phyloP scores from a whole-genome alignment of 2,113 vertebrate species.

The Falcunculus frontatus region DNA sequence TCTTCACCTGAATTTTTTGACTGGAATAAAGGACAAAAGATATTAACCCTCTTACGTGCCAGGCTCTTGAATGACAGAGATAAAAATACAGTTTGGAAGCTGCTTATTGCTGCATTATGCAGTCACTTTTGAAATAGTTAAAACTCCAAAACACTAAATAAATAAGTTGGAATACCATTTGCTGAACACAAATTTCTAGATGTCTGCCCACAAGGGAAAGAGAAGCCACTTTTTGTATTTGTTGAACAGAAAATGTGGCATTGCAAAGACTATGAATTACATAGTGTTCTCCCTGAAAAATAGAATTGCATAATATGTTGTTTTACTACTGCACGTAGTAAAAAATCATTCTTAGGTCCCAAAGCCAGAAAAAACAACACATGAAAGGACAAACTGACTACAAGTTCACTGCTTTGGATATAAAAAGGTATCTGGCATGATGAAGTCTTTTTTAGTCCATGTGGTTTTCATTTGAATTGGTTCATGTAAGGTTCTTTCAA shows the following conservation, averaged over 20 bases:
- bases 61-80: not conserved
- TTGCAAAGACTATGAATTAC: slow-evolving; percentile 66
- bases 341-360: slow-evolving; percentile 68
- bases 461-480: slow-evolving; percentile 75
- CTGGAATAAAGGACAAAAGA: not conserved
- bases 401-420: slow-evolving; percentile 70
- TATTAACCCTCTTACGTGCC: not conserved
- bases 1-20: not conserved
- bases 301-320: slow-evolving; percentile 74
- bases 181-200: slow-evolving; percentile 33
- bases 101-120: not conserved
- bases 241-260: slow-evolving; percentile 49
- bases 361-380: slow-evolving; percentile 72
- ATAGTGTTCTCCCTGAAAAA: slow-evolving; percentile 71
- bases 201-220: slow-evolving; percentile 25
- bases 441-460: slow-evolving; percentile 58
- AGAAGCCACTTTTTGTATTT: slow-evolving; percentile 41
- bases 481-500: slow-evolving; percentile 74
- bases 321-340: slow-evolving; percentile 74
- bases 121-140: not conserved
- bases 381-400: slow-evolving; percentile 71
- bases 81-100: not conserved
- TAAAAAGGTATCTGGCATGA: slow-evolving; percentile 69
- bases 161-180: slow-evolving; percentile 6
- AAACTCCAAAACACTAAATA: not conserved